These are phyloP conservation scores for Thecophora atra DNA, from an alignment of 2,888 invertebrate genomes.

Conservation along the genomic window DNA sequence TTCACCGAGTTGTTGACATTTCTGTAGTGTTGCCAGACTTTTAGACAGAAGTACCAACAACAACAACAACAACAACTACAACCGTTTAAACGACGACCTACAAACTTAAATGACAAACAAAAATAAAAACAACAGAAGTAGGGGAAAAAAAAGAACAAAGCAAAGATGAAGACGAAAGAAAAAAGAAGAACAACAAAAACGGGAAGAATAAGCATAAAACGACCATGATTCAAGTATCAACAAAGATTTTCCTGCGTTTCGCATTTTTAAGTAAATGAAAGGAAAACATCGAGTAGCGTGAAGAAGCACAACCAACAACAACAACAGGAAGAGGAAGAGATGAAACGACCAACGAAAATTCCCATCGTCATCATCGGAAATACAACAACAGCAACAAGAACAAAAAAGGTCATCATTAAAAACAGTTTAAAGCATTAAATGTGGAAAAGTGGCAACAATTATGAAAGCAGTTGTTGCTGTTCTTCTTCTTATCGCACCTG, in stretches of 20 bases:
- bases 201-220: neutral
- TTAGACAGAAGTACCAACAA: neutral
- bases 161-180: neutral
- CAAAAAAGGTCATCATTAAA: too few species aligned
- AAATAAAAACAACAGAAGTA: neutral
- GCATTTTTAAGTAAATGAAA: constrained; percentile 11
- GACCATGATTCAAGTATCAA: neutral
- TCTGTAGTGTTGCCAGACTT: constrained; percentile 9
- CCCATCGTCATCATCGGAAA: too few species aligned
- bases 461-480: too few species aligned
- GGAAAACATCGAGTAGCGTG: neutral
- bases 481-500: too few species aligned
- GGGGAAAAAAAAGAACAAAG: neutral
- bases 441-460: too few species aligned
- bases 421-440: too few species aligned
- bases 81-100: too few species aligned
- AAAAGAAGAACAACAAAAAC: neutral
- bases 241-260: constrained; percentile 6
- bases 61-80: too few species aligned
- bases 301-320: neutral
- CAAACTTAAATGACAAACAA: too few species aligned
- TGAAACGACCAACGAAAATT: too few species aligned
- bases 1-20: constrained; percentile 23
- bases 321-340: neutral
- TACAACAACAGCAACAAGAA: neutral